Base-by-base conservation (phyloP, 2,888 invertebrate genomes). In the Eubasilissa splendida region DNA sequence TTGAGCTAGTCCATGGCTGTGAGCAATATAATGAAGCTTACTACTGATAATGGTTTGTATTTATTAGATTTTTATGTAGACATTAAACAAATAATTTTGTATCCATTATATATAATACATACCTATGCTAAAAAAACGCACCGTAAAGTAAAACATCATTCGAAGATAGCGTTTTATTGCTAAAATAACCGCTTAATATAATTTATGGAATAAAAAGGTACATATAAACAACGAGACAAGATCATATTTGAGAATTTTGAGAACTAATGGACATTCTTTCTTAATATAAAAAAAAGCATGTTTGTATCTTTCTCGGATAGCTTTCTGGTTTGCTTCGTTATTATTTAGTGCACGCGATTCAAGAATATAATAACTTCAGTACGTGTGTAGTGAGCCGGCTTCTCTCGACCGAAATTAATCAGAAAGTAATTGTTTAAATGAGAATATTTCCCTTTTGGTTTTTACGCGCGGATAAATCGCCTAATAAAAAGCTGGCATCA, bases 271-370 rank as follows among this genome's bases (percentile, higher is more conserved):
- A 68, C 33, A 8, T n/a, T 68, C 33, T 68, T 68, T 68, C 52
- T 42, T 11, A n/a, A 42, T 42, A 42, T 42, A 42, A 42, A 42
- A 7, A 42, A 7, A 2, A 42, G n/a, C n/a, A 42, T 42, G 3
- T 42, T 42, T 42, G 42, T 42, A 42, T 42, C 42, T 59, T 11
- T 52, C 60, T 59, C 14, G 75, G 75, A 52, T 75, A 52, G 59
- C 59, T 75, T 75, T 60, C 59, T 42, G 50, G 53, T 75, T 75
- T 71, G 11, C 71, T 11, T 11, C 33, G 14, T 56, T 59, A 75
- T 75, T 75, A 75, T 75, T 75, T 75, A 50, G 14, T 52, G 59
- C 60, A 75, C 75, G 75, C 75, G 75, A 75, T 75, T 60, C 12
- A 10, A 12, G 58, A 59, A 59, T 53, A 52, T 53, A 70, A 42